Evolutionary conservation across 2,888 invertebrate genomes (phyloP), one percentile per base, ranked within the genome.

Genomic region (Tanytarsus gracilentus): DNA sequence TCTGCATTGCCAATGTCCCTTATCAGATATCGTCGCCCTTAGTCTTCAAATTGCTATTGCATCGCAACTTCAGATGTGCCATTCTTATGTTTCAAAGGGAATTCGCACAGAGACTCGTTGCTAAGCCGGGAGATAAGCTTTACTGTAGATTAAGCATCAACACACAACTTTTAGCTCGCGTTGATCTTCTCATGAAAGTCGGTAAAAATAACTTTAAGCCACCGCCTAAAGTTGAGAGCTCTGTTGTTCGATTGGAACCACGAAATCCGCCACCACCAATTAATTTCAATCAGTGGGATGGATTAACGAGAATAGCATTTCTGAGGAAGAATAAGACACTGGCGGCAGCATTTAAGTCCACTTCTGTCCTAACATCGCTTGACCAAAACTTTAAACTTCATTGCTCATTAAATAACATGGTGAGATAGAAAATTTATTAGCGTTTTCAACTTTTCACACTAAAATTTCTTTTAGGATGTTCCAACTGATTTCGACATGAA

Each of bases 61-160:
- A 97, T 75, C 76, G 85, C 26, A 85, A 87, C 23, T 82, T 85
- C 69, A 82, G 98, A 65, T 98, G 96, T 78, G 99, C 99, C 16
- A 85, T 99, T 4, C 78, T 99, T 8, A 99, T 99, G 98, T 97
- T 99, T 70, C 99, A 99, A 77, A 82, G 89, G 68, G 99, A 99
- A 77, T 99, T 99, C 78, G 98, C 99, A 2, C 90, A 97, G 68
- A 79, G 99, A 69, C 77, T 99, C 59, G 91, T 96, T 1, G 99
- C 99, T 0, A 89, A 94, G 72, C 94, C 99, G 11, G 98, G 97
- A 1, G 97, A 98, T 68, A 98, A 99, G 75, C 75, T 95, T 8
- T 99, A 93, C 70, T 98, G 98, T 71, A 82, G 99, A 60, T 76
- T 99, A 27, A 97, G 98, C 59, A 86, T 97, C 53, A 99, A 99